These are phyloP conservation scores for Heliconius melpomene DNA, from an alignment of 1,140 invertebrate genomes.

Conservation along the genomic window DNA sequence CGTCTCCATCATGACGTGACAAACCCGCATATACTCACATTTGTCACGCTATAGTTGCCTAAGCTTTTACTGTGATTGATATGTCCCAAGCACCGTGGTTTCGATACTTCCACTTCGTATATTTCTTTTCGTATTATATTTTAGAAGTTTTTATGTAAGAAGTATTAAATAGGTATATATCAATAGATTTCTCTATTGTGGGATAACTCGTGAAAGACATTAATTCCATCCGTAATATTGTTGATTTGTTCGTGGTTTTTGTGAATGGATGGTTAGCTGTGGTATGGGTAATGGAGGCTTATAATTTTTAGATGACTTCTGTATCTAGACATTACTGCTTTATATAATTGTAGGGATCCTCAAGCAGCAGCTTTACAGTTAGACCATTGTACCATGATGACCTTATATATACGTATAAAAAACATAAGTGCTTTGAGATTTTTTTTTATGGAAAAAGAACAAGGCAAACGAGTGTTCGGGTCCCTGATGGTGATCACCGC, in stretches of 20 bases:
- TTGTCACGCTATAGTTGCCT: background rate
- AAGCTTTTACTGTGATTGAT: constrained; percentile 3
- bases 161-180: background rate
- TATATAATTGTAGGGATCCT: too few species aligned
- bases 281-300: background rate
- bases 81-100: background rate
- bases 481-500: too few species aligned
- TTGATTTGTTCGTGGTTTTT: background rate
- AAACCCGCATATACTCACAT: background rate
- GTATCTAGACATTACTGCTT: background rate
- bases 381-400: too few species aligned
- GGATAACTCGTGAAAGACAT: background rate
- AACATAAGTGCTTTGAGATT: too few species aligned
- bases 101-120: background rate
- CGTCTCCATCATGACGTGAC: too few species aligned
- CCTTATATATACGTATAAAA: too few species aligned
- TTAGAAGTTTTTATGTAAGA: background rate
- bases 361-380: too few species aligned
- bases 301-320: background rate
- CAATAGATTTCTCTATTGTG: background rate
- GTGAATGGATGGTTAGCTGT: too few species aligned
- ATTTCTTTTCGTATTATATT: background rate
- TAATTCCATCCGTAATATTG: background rate
- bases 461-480: too few species aligned
- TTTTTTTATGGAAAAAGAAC: too few species aligned